phyloP scores from a whole-genome alignment of 2,113 vertebrate genomes.

The Sapayoa aenigma region DNA sequence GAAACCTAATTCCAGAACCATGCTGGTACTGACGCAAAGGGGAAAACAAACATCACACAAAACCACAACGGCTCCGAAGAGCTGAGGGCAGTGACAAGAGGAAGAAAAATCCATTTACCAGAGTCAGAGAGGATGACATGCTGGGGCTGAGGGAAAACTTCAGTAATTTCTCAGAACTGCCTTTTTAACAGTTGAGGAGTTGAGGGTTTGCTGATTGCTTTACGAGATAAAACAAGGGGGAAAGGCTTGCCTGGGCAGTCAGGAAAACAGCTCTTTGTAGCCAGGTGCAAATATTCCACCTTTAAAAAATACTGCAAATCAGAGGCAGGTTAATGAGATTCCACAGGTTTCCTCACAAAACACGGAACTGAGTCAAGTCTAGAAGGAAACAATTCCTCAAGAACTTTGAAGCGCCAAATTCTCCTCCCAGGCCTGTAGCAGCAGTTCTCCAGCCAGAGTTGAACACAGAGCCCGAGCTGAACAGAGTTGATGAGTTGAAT shows the following conservation, averaged over 20 bases:
- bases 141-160: not conserved
- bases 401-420: not conserved
- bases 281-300: not conserved
- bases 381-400: not conserved
- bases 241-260: not conserved
- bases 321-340: not conserved
- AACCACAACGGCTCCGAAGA: not conserved
- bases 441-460: not conserved
- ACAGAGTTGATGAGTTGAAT: not conserved
- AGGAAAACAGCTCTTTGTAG: not conserved
- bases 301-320: not conserved
- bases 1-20: slow-evolving; percentile 48
- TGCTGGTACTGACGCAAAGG: slow-evolving; percentile 52
- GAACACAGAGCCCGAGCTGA: not conserved
- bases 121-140: not conserved
- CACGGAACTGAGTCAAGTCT: not conserved
- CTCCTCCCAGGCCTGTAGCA: not conserved
- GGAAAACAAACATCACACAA: slow-evolving; percentile 21
- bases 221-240: not conserved
- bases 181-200: not conserved
- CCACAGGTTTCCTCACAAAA: not conserved
- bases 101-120: not conserved
- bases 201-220: not conserved
- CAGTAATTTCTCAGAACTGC: not conserved
- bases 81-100: not conserved